Conservation (phyloP, 2,888 invertebrate genomes). For the Drosophila parthenogenetica region DNA sequence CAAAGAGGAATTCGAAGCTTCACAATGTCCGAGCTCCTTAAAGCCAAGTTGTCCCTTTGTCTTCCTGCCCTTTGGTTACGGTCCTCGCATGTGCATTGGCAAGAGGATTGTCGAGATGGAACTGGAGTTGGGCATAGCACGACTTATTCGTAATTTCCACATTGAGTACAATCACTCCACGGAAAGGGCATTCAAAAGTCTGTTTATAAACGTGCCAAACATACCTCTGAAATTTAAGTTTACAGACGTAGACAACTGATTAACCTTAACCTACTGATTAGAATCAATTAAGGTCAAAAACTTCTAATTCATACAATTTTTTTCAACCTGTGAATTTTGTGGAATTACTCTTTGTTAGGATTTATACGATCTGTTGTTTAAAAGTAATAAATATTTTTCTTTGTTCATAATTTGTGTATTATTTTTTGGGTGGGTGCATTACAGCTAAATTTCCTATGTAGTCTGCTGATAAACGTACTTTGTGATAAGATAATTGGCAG, state of each 20-base stretch:
- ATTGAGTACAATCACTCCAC: constrained; percentile 78
- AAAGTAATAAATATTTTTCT: no score
- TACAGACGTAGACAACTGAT: constrained; percentile 68
- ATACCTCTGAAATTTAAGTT: constrained; percentile 84
- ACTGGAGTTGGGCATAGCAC: constrained; percentile 87
- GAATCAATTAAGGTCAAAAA: no score
- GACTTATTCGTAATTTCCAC: constrained; percentile 77
- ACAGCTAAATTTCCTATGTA: no score
- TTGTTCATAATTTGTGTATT: no score
- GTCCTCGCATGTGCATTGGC: constrained; percentile 89
- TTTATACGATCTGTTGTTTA: no score
- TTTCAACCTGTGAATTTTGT: no score
- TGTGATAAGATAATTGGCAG: no score
- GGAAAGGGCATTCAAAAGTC: constrained; percentile 71
- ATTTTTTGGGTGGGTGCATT: no score
- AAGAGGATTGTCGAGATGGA: constrained; percentile 91
- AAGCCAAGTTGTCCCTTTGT: constrained; percentile 76
- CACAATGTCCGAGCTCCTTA: constrained; percentile 89
- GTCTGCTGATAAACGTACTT: no score
- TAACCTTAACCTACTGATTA: constrained; percentile 32
- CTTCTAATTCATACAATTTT: no score
- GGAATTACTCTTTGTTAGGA: no score
- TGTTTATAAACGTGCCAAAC: constrained; percentile 81
- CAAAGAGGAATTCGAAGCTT: constrained; percentile 83
- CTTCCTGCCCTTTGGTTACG: constrained; percentile 89